Conservation (phyloP, 2,113 vertebrate species). For the Ptychochromis oligacanthus region DNA sequence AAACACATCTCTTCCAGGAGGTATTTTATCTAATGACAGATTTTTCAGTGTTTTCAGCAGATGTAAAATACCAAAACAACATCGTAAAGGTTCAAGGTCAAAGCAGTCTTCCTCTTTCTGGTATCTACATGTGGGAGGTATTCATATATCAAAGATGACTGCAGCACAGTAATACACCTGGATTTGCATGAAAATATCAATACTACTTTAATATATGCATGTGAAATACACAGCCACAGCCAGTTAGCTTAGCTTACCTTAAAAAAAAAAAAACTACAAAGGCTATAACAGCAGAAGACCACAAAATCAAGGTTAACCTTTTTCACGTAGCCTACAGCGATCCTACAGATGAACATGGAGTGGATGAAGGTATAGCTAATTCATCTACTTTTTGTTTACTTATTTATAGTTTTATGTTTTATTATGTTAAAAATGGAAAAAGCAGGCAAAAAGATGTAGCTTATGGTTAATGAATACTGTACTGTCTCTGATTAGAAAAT, state of each 20-base stretch:
- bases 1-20: not conserved
- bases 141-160: not conserved
- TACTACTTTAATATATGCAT: not conserved
- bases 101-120: not conserved
- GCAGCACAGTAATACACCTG: not conserved
- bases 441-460: too few species aligned
- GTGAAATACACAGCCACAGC: not conserved
- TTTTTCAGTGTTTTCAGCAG: not conserved
- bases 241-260: not conserved
- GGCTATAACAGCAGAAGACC: not conserved
- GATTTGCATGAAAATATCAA: not conserved
- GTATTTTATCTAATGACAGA: not conserved
- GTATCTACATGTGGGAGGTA: constrained; percentile 10
- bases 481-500: too few species aligned
- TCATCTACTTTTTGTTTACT: too few species aligned
- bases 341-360: not conserved
- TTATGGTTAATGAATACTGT: too few species aligned
- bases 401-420: too few species aligned
- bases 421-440: too few species aligned
- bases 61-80: constrained; percentile 5
- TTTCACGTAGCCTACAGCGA: not conserved
- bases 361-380: too few species aligned
- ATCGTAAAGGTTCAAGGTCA: not conserved
- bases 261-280: too few species aligned
- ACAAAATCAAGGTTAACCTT: not conserved